Evolutionary conservation across 2,113 vertebrate species (phyloP), one percentile per base, ranked within the genome.

Genomic region (Dunckerocampus dactyliophorus): DNA sequence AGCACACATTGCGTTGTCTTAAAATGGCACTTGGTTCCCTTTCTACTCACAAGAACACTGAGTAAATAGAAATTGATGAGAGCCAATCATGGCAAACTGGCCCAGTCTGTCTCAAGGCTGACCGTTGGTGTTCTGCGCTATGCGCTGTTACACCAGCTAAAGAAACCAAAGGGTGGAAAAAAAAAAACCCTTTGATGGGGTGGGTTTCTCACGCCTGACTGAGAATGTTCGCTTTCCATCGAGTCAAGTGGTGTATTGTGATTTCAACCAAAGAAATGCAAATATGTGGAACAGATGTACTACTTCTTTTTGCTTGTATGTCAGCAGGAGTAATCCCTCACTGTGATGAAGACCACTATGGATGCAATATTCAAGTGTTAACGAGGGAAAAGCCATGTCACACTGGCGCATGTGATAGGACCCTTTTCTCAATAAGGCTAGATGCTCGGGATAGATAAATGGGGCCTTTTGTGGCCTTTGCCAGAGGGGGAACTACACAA

Each of bases 181-280:
- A 79, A 84, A 83, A 64, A 71, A 71, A 67, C 72, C 87, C 82
- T 82, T 86, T 89, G 82, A 89, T 52, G 56, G 84, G 78, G 80
- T 71, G 82, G 82, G 77, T 80, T 85, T 89, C 82, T 88, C 85
- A 89, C 82, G 81, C 80, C 72, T 88, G 83, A 87, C 74, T 86
- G 79, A 79, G 75, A 87, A 87, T 80, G 81, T 85, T 83, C 82
- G 74, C 79, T 81, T 85, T 82, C 85, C 82, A 75, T 73, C 76
- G 51, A 90, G 87, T 88, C 83, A 88, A 90, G 88, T 89, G 85
- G 63, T 70, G 76, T 78, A 86, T 88, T 89, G 84, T 87, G 81
- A 79, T 70, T 69, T 72, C 68, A 46, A 76, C 80, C 75, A 89
- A 88, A 89, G 86, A 89, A 83, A 89, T 89, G 88, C 87, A 85